Conservation (phyloP, 1,140 invertebrate species). For the Fopius arisanus region DNA sequence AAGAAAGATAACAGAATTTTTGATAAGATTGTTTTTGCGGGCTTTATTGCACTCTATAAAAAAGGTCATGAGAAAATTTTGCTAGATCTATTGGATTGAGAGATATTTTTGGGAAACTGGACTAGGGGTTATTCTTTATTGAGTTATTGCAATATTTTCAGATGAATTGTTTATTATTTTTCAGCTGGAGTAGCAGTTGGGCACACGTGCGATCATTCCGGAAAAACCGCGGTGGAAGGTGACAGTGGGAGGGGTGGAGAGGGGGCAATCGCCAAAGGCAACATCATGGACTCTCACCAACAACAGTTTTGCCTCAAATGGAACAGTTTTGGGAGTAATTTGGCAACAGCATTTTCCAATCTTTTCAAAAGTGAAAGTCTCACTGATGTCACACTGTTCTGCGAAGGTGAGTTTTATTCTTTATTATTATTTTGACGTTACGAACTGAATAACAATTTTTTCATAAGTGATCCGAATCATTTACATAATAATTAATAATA, state of each 20-base stretch:
- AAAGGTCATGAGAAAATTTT: too few species aligned
- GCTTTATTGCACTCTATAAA: too few species aligned
- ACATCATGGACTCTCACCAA: conserved; percentile 82
- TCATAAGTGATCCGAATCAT: too few species aligned
- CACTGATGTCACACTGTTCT: conserved; percentile 88
- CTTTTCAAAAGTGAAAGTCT: conserved; percentile 89
- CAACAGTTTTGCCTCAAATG: conserved; percentile 91
- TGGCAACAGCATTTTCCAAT: conserved; percentile 86
- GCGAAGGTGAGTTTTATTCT: conserved; percentile 76
- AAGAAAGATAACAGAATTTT: too few species aligned
- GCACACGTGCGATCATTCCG: conserved; percentile 56
- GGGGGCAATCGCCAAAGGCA: conserved; percentile 56
- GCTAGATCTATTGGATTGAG: too few species aligned
- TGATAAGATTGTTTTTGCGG: too few species aligned
- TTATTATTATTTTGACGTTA: neutral
- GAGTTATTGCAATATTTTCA: neutral
- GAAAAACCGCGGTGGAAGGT: conserved; percentile 52
- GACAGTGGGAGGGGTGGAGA: conserved; percentile 57
- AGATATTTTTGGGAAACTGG: too few species aligned
- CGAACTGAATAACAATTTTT: too few species aligned
- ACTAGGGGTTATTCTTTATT: too few species aligned
- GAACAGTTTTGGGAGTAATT: conserved; percentile 89
- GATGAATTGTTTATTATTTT: neutral
- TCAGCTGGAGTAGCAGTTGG: conserved; percentile 60
- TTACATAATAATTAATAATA: too few species aligned